Conservation (phyloP, 37 sponge, comb jelly and placozoan genomes). For the Ianthella basta region DNA sequence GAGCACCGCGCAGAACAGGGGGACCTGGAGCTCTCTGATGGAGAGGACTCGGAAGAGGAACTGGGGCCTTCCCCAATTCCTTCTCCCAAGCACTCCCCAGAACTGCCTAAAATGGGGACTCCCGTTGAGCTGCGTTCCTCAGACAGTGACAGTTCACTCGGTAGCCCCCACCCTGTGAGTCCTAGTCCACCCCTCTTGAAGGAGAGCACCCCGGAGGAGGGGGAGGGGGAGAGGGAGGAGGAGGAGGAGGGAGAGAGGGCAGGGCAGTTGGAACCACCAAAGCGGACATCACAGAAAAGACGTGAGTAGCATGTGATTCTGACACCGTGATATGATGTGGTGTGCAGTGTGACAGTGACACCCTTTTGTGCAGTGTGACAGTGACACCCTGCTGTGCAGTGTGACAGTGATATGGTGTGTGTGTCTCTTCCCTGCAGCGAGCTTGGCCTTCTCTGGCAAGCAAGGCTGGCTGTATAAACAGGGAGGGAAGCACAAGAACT, state of each 20-base stretch:
- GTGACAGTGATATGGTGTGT: no score
- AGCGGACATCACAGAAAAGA: background rate
- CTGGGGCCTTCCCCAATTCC: background rate
- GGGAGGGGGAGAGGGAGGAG: background rate
- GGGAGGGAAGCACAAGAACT: conserved; percentile 74
- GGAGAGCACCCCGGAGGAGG: background rate
- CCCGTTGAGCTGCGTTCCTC: no score
- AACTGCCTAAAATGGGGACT: no score
- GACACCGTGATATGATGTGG: no score
- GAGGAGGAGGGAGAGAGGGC: background rate
- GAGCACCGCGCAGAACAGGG: background rate
- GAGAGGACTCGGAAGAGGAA: conserved; percentile 21
- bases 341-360: no score
- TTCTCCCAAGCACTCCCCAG: background rate
- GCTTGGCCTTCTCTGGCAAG: conserved; percentile 64
- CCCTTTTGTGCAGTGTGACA: no score
- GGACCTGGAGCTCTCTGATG: background rate
- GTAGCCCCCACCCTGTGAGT: no score
- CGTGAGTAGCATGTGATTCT: background rate
- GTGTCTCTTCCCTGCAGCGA: background rate
- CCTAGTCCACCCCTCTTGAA: no score
- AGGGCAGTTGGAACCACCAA: background rate
- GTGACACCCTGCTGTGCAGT: no score
- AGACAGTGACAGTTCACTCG: no score
- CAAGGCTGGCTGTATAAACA: conserved; percentile 82